Evolutionary conservation across 2,113 vertebrate genomes (phyloP).

Genomic region (Procapra przewalskii): DNA sequence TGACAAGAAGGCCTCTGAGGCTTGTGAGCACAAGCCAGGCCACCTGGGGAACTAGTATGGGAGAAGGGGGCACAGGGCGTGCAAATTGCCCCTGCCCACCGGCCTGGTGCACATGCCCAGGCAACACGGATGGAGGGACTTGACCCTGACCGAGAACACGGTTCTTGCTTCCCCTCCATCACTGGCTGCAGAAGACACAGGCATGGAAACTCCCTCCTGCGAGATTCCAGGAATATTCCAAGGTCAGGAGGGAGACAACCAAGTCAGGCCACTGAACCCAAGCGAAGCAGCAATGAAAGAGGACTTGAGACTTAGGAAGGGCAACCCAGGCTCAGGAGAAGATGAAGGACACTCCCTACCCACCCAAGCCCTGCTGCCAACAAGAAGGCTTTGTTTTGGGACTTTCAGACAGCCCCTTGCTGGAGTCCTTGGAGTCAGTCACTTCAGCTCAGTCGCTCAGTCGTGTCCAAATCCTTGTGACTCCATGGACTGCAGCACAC

Average conservation of each 20-base stretch:
- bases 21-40: not conserved
- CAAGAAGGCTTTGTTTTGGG: not conserved
- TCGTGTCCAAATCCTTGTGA: not conserved
- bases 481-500: not conserved
- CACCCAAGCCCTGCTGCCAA: not conserved
- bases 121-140: not conserved
- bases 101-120: not conserved
- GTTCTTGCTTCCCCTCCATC: no score
- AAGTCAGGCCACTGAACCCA: not conserved
- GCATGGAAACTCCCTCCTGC: rapidly evolving
- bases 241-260: not conserved
- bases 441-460: not conserved
- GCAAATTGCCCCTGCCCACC: rapidly evolving
- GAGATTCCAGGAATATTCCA: not conserved
- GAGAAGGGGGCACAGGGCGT: not conserved
- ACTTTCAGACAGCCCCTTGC: not conserved
- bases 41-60: not conserved
- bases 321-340: not conserved
- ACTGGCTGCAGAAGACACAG: not conserved
- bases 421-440: not conserved
- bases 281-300: rapidly evolving
- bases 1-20: not conserved
- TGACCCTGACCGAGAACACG: not conserved
- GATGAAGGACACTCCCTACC: not conserved
- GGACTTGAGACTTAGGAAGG: not conserved